Evolutionary conservation across 2,888 invertebrate genomes (phyloP).

Genomic region (Sussaba pulchella): DNA sequence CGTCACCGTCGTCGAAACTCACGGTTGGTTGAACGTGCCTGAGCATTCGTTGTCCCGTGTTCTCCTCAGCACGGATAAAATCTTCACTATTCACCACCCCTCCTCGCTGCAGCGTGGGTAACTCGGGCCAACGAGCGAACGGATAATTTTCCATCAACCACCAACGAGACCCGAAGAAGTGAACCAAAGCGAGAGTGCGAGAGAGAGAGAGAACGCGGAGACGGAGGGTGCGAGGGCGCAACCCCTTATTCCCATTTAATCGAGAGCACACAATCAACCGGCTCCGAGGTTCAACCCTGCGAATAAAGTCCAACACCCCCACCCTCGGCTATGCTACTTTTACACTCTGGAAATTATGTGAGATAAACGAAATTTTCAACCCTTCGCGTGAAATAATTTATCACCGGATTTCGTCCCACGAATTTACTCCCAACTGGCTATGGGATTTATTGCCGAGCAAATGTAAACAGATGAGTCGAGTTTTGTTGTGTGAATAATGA

Average conservation of each 20-base stretch:
- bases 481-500: slow-evolving; percentile 40
- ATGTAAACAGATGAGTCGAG: slow-evolving; percentile 58
- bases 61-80: slow-evolving; percentile 78
- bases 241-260: slow-evolving; percentile 55
- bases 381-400: slow-evolving; percentile 56
- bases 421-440: slow-evolving; percentile 18
- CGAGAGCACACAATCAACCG: slow-evolving; percentile 55
- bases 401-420: slow-evolving; percentile 19
- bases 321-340: not conserved
- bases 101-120: slow-evolving; percentile 5
- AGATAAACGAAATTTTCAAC: slow-evolving; percentile 2
- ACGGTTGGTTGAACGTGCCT: slow-evolving; percentile 81
- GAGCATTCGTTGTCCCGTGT: slow-evolving; percentile 76
- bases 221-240: not conserved
- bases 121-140: slow-evolving; percentile 60
- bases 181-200: not conserved
- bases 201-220: not conserved
- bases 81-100: slow-evolving; percentile 73
- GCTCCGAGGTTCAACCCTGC: slow-evolving; percentile 55
- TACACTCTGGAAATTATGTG: slow-evolving; percentile 23
- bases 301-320: slow-evolving; percentile 4
- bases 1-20: slow-evolving; percentile 66
- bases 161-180: slow-evolving; percentile 67
- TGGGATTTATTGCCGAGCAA: slow-evolving; percentile 55
- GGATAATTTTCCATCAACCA: slow-evolving; percentile 74